Conservation (phyloP, 2,113 vertebrate species). For the Oryzias melastigma region DNA sequence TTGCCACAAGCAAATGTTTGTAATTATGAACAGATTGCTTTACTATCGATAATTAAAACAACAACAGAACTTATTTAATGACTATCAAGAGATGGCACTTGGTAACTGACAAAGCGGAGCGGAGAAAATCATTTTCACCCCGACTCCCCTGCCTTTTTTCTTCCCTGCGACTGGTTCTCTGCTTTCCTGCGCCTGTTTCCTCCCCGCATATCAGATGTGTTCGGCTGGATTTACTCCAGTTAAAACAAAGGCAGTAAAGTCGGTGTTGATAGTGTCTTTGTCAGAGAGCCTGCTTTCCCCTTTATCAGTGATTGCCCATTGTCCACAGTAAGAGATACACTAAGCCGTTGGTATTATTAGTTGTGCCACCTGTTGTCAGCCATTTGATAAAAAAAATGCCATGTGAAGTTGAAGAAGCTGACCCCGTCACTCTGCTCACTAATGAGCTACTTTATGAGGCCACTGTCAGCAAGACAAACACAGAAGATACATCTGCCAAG, state of each 20-base stretch:
- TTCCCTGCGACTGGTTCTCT: slow-evolving; percentile 24
- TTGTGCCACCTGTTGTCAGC: slow-evolving; percentile 69
- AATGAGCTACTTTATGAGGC: slow-evolving; percentile 62
- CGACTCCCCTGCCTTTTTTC: slow-evolving; percentile 23
- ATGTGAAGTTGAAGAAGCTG: slow-evolving; percentile 61
- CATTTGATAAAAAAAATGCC: slow-evolving; percentile 62
- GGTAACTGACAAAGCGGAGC: slow-evolving; percentile 74
- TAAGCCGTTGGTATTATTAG: slow-evolving; percentile 70
- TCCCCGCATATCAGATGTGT: slow-evolving; percentile 42
- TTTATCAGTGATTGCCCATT: slow-evolving; percentile 57
- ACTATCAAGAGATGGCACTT: slow-evolving; percentile 75
- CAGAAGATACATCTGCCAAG: neutral
- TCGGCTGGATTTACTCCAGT: slow-evolving; percentile 55
- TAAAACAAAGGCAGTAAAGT: slow-evolving; percentile 50
- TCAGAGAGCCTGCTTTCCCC: slow-evolving; percentile 34
- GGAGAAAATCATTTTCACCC: slow-evolving; percentile 59
- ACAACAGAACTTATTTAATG: slow-evolving; percentile 83
- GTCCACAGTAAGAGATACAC: slow-evolving; percentile 58
- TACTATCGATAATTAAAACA: slow-evolving; percentile 85
- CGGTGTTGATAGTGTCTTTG: slow-evolving; percentile 35
- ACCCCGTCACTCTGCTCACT: slow-evolving; percentile 54
- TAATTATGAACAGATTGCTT: slow-evolving; percentile 88
- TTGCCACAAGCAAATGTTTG: slow-evolving; percentile 87
- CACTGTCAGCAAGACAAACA: slow-evolving; percentile 31
- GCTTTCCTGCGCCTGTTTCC: slow-evolving; percentile 31